A percentile compares a stretch with the other conserved stretches of the same genome.
These are phyloP conservation scores for Tangara arthus DNA, from an alignment of 2,797 vertebrate genomes.

Conservation along the genomic window DNA sequence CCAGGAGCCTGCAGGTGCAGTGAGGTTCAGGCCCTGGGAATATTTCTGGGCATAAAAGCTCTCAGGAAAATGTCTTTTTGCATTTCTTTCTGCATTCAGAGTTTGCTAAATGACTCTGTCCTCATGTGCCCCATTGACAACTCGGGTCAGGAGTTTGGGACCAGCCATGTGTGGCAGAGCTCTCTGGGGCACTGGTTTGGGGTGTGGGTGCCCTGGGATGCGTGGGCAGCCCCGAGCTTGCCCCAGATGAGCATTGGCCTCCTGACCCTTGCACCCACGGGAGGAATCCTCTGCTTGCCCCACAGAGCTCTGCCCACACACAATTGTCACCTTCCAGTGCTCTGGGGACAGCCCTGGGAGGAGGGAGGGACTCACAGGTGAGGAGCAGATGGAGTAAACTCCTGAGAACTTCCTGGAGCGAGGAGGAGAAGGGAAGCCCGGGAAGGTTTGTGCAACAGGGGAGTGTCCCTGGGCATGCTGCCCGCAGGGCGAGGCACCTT, in stretches of 20 bases:
- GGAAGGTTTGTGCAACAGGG: conserved; percentile 8
- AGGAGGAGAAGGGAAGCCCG: background rate
- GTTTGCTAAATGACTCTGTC: background rate
- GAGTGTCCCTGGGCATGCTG: background rate
- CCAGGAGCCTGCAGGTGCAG: background rate
- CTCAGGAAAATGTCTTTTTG: background rate
- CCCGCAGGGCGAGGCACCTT: background rate
- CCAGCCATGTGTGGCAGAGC: rapidly evolving
- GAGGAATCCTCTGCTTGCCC: background rate
- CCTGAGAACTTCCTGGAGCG: background rate
- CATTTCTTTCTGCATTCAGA: background rate
- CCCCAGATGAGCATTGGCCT: background rate
- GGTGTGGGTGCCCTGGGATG: background rate
- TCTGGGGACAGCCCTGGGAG: background rate
- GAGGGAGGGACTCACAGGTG: background rate
- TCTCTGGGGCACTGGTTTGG: background rate
- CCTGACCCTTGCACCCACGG: background rate
- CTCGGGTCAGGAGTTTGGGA: background rate
- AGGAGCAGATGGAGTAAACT: background rate
- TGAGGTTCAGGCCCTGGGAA: background rate
- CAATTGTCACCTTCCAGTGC: rapidly evolving
- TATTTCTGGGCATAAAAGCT: background rate
- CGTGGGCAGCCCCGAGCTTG: rapidly evolving
- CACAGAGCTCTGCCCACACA: background rate
- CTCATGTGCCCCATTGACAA: rapidly evolving